Base-by-base conservation (phyloP, 2,113 vertebrate genomes). In the Muscicapa adusta region DNA sequence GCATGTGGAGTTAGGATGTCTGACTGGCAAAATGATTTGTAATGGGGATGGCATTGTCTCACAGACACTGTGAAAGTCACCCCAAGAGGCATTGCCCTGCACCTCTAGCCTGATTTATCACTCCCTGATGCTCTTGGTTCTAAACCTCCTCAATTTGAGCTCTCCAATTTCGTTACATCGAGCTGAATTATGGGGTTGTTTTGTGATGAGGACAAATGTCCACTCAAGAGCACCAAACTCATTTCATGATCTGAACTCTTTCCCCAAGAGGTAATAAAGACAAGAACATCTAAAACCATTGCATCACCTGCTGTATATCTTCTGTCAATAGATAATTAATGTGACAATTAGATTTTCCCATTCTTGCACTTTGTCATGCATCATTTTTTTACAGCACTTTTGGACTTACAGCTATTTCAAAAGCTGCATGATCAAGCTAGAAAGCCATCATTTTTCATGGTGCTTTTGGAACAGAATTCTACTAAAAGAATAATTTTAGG, bases 281-380 rank as follows among this genome's bases (percentile, higher is more conserved):
- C 78, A 93, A 84, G 83, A 89, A 85, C 80, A 93, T 70, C 34
- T 38, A 87, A 94, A 85, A 26, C 80, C 56, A 73, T 94, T 93
- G 80, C 65, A 96, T 92, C 91, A 90, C 94, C 77, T 86, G 73
- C 83, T 81, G 79, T 90, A 96, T 95, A 95, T 96, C 89, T 92
- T 94, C 83, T 96, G 93, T 91, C 94, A 94, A 96, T 96, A 91
- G 85, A 94, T 89, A 97, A 95, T 94, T 89, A 93, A 97, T 96
- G 90, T 70, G 71, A 94, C 90, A 94, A 85, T 45, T 75, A 88
- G 67, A 87, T 73, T 95, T 97, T 92, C 75, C 76, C 58, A 86
- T 91, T 83, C 67, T 72, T 0, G 0, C 8, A 60, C 42, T 96
- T 94, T 60, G 67, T 88, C 85, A 91, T 80, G 57, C 8, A 43